Base-by-base conservation (phyloP, 2,888 invertebrate species). In the Aleiodes leptofemur region DNA sequence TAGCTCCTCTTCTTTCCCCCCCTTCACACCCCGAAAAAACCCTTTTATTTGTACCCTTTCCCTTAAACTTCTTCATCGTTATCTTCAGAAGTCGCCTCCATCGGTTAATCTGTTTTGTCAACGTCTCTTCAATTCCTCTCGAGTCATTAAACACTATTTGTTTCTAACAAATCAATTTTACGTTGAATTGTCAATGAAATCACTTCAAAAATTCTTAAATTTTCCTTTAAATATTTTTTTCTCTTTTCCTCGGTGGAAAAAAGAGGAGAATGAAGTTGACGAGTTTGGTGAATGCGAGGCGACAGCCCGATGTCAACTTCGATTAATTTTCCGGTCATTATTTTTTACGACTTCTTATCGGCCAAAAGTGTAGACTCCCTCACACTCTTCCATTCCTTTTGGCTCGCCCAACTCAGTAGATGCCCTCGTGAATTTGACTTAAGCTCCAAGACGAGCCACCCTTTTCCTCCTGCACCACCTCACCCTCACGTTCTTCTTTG, bases 261-360 rank as follows among this genome's bases (percentile, higher is more conserved):
- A 31, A n/a, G 9, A 34, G 4, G 23, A 57, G 9, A 23, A 38
- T 61, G 16, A 9, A 64, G 16, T 64, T 64, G 59, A 87, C 83
- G 87, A 86, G 80, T 76, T 81, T 69, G 70, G 76, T 74, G 80
- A 84, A 88, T 83, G 79, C 83, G 84, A 84, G 81, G 84, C 83
- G 88, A 87, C 87, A 83, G 85, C 78, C 78, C 83, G 83, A 84
- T 81, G 85, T 86, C 84, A 80, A 85, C 82, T 86, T 86, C 87
- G 87, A 88, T 88, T 88, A 88, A 88, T 88, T 88, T 88, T 88
- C 87, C 87, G 87, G 86, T 86, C 87, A 86, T 88, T 88, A 88
- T 88, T 88, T 88, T 88, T 88, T 86, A 88, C 83, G 87, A 84
- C 83, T 85, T 74, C 85, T 82, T 87, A 87, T 87, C 87, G 82